Evolutionary conservation across 2,888 invertebrate species (phyloP).

Genomic region (Leptopilina drosophilae): DNA sequence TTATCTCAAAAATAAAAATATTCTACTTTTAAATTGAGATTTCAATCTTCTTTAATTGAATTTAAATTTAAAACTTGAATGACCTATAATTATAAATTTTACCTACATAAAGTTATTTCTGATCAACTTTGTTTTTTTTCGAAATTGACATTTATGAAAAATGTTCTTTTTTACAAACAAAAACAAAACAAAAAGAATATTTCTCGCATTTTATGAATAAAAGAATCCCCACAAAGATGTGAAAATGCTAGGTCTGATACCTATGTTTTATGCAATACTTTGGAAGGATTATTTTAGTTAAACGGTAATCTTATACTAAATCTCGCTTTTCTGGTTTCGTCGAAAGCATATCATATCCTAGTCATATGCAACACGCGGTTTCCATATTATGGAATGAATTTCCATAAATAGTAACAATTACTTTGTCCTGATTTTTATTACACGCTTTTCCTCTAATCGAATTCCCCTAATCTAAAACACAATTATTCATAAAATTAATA

Average conservation of each 20-base stretch:
- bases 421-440: not conserved
- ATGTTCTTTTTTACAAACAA: not conserved
- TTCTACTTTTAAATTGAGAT: too few species aligned
- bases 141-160: constrained; percentile 3
- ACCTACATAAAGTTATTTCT: too few species aligned
- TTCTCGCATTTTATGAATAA: constrained; percentile 1
- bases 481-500: too few species aligned
- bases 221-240: constrained; percentile 16
- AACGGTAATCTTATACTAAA: constrained; percentile 27
- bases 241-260: constrained; percentile 9
- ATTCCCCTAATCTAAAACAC: too few species aligned
- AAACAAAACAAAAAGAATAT: not conserved
- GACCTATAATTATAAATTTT: too few species aligned
- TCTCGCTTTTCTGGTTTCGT: constrained; percentile 34
- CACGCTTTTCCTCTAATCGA: too few species aligned
- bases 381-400: not conserved
- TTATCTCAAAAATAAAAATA: too few species aligned
- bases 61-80: too few species aligned
- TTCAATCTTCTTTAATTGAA: too few species aligned
- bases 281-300: constrained; percentile 35
- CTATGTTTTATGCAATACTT: constrained; percentile 39
- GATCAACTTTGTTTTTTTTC: not conserved
- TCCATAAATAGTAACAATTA: not conserved
- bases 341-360: constrained; percentile 20
- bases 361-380: not conserved